Percentiles rank a stretch among this genome's conserved stretches.
phyloP scores from a whole-genome alignment of 2,888 invertebrate species.

The Alloscopus bannaensis region DNA sequence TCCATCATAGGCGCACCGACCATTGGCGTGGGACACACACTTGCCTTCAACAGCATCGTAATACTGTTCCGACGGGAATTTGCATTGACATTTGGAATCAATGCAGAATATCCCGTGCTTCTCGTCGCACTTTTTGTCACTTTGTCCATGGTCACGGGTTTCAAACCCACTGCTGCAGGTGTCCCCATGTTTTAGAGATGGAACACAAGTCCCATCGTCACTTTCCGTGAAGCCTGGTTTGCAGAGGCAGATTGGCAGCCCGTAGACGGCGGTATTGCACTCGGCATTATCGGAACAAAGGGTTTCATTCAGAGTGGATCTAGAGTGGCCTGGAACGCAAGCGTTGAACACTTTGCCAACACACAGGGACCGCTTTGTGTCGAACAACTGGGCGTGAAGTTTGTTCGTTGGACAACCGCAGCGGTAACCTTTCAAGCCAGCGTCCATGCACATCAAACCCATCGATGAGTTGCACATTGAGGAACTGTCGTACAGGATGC shows the following conservation, averaged over 20 bases:
- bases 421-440: constrained; percentile 62
- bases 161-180: constrained; percentile 33
- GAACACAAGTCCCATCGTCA: constrained; percentile 56
- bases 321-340: constrained; percentile 56
- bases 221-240: constrained; percentile 47
- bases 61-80: constrained; percentile 52
- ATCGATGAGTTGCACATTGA: constrained; percentile 52
- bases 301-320: constrained; percentile 32
- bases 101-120: constrained; percentile 50
- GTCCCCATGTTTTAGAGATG: constrained; percentile 55
- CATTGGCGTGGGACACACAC: constrained; percentile 50
- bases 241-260: constrained; percentile 60
- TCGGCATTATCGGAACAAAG: constrained; percentile 59
- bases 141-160: neutral
- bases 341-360: constrained; percentile 65
- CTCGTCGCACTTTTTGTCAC: constrained; percentile 41
- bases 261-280: constrained; percentile 52
- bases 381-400: constrained; percentile 56
- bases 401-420: constrained; percentile 62
- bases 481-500: constrained; percentile 59
- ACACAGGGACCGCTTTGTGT: constrained; percentile 52
- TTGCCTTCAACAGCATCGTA: constrained; percentile 47
- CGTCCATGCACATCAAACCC: constrained; percentile 63
- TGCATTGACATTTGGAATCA: constrained; percentile 48
- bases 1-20: constrained; percentile 52